phyloP scores from a whole-genome alignment of 2,797 vertebrate genomes.

The Zalophus californianus region DNA sequence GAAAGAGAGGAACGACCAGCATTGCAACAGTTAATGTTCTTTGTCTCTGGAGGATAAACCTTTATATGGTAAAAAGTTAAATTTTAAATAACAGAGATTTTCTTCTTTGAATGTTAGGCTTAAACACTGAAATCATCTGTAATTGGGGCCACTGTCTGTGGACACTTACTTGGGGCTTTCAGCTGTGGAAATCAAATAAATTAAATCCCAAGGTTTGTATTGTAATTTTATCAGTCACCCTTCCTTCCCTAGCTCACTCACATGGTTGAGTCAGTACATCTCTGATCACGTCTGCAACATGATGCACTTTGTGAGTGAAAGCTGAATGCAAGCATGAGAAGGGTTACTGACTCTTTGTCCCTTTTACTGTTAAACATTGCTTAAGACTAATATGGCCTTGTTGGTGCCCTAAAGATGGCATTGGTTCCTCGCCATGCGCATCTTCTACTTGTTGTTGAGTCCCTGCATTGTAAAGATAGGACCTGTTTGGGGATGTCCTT shows the following conservation, averaged over 20 bases:
- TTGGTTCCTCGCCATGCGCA: background rate
- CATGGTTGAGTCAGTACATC: background rate
- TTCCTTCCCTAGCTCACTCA: background rate
- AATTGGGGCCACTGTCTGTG: background rate
- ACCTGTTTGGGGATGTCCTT: background rate
- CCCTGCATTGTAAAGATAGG: background rate
- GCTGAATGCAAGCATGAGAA: background rate
- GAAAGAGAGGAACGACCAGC: background rate
- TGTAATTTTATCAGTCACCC: background rate
- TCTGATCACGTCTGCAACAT: background rate
- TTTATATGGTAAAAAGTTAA: background rate
- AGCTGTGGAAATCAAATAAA: background rate
- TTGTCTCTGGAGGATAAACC: slow-evolving; percentile 19
- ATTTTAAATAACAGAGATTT: slow-evolving; percentile 49
- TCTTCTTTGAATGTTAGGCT: slow-evolving; percentile 33
- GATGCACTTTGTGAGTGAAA: background rate
- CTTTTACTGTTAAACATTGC: slow-evolving; percentile 11
- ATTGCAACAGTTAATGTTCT: slow-evolving; percentile 19
- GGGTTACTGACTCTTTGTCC: background rate
- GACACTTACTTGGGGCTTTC: background rate
- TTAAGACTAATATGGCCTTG: background rate
- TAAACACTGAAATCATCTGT: background rate
- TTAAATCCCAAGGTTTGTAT: slow-evolving; percentile 18
- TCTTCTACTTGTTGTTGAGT: background rate
- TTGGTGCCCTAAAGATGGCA: background rate